phyloP scores from a whole-genome alignment of 2,797 vertebrate genomes.

The Melanotaenia nigrans region DNA sequence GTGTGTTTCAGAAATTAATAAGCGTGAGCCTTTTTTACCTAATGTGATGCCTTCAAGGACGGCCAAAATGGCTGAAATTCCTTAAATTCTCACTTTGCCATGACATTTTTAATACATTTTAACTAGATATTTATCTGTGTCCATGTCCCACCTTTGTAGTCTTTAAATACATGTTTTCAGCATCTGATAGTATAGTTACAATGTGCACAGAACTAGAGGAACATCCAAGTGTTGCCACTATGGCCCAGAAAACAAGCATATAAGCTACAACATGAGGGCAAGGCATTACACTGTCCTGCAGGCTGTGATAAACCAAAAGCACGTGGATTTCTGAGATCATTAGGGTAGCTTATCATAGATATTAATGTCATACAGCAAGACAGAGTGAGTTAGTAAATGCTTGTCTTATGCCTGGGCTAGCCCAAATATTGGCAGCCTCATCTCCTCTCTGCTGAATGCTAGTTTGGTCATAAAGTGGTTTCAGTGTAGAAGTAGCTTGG shows the following conservation, averaged over 20 bases:
- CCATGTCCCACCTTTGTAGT: slow-evolving; percentile 13
- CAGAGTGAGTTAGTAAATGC: slow-evolving; percentile 42
- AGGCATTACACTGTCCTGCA: background rate
- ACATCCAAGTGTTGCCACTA: background rate
- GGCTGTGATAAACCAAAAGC: background rate
- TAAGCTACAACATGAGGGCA: background rate
- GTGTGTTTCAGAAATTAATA: slow-evolving; percentile 1
- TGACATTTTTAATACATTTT: slow-evolving; percentile 35
- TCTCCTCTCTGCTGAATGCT: slow-evolving; percentile 50
- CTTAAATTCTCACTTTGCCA: slow-evolving; percentile 24
- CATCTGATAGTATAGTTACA: slow-evolving; percentile 40
- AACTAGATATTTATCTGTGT: slow-evolving; percentile 34
- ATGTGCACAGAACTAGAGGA: background rate
- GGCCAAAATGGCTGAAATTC: slow-evolving; percentile 25
- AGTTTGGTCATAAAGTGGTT: slow-evolving; percentile 46
- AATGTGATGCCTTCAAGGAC: background rate
- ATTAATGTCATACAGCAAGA: background rate
- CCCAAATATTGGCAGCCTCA: slow-evolving; percentile 46
- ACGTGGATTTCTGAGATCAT: background rate
- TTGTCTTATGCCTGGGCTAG: slow-evolving; percentile 49
- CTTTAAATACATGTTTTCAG: slow-evolving; percentile 31
- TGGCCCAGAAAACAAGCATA: too few species aligned
- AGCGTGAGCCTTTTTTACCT: background rate
- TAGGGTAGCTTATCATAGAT: background rate
- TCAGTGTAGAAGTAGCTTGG: slow-evolving; percentile 19